phyloP scores from a whole-genome alignment of 2,113 vertebrate genomes.

The Mormyrus lacerda region DNA sequence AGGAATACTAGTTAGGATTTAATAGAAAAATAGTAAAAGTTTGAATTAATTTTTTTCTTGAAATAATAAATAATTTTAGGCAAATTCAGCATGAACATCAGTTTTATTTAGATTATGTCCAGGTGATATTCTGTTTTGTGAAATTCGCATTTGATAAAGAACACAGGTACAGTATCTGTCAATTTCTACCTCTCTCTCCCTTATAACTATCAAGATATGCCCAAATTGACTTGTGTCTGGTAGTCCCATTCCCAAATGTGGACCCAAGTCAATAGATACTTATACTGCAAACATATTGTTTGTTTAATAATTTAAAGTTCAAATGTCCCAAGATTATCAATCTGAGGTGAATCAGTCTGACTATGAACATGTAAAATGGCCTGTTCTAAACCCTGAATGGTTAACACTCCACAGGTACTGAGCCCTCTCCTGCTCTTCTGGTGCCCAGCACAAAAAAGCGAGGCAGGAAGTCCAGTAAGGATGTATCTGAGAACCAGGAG shows the following conservation, averaged over 20 bases:
- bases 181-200: background rate
- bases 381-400: background rate
- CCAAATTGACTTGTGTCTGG: too few species aligned
- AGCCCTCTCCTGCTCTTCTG: slow-evolving; percentile 88
- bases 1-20: background rate
- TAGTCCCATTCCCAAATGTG: too few species aligned
- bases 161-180: background rate
- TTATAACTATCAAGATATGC: too few species aligned
- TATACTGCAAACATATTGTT: background rate
- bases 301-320: background rate
- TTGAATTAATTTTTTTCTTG: background rate
- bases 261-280: too few species aligned
- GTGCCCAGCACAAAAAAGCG: slow-evolving; percentile 84
- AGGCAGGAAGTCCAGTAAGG: slow-evolving; percentile 90
- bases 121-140: slow-evolving; percentile 27
- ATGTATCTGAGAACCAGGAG: slow-evolving; percentile 72
- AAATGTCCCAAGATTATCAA: background rate
- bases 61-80: slow-evolving; percentile 12
- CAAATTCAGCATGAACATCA: slow-evolving; percentile 7
- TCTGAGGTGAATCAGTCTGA: background rate
- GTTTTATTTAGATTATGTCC: slow-evolving; percentile 25
- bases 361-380: background rate
- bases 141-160: slow-evolving; percentile 27
- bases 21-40: slow-evolving; percentile 4
- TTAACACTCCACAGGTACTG: slow-evolving; percentile 67